Evolutionary conservation across 2,888 invertebrate genomes (phyloP).

Genomic region (Cephus pulcher): DNA sequence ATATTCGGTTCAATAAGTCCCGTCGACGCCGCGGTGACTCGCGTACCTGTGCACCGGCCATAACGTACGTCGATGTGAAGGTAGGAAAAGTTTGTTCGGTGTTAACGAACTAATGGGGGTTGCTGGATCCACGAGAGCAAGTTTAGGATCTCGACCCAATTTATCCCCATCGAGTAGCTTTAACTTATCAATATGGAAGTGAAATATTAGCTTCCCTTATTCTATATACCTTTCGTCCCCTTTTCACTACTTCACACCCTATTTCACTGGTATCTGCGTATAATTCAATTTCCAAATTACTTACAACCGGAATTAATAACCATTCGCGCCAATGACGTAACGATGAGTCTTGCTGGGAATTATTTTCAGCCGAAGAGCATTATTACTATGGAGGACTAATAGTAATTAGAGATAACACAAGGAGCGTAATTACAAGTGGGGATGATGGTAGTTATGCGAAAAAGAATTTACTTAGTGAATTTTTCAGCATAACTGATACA

Average conservation of each 20-base stretch:
- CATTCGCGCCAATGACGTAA: not conserved
- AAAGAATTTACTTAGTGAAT: not conserved
- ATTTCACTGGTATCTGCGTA: not conserved
- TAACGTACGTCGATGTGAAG: not conserved
- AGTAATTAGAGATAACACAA: not conserved
- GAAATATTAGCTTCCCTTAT: not conserved
- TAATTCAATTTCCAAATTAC: not conserved
- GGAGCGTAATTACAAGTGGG: not conserved
- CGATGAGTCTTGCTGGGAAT: not conserved
- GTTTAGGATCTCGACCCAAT: not conserved
- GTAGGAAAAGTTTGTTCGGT: not conserved
- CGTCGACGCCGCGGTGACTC: not conserved
- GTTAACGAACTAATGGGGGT: not conserved
- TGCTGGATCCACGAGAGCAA: not conserved
- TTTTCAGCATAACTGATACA: not conserved
- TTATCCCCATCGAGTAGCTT: not conserved
- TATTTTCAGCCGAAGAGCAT: not conserved
- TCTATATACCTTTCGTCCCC: not conserved
- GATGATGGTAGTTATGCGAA: not conserved
- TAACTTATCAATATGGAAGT: not conserved
- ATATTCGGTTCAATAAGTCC: slow-evolving; percentile 32
- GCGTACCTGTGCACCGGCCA: not conserved
- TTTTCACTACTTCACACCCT: not conserved
- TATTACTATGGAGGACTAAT: not conserved
- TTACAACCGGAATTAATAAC: not conserved